Evolutionary conservation across 1,140 invertebrate species (phyloP).

Genomic region (Polyergus mexicanus): DNA sequence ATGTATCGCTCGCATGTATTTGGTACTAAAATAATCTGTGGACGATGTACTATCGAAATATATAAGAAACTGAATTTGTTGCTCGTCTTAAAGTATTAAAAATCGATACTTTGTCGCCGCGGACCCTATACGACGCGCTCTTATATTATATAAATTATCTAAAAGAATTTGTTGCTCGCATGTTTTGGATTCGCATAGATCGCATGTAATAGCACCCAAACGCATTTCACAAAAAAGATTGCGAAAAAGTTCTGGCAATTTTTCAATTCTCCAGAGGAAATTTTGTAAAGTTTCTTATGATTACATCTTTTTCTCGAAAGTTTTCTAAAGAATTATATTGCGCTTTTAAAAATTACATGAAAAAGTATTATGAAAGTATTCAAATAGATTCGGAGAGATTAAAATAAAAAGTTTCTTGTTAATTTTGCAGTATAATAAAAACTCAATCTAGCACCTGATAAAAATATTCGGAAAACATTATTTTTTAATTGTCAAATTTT

Average conservation of each 20-base stretch:
- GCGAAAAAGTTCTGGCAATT: not conserved
- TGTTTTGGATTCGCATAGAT: too few species aligned
- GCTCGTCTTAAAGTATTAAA: too few species aligned
- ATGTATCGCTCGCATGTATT: too few species aligned
- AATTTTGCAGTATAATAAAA: not conserved
- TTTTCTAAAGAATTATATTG: not conserved
- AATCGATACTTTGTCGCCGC: too few species aligned
- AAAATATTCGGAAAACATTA: not conserved
- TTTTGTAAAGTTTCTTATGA: constrained; percentile 7
- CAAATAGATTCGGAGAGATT: not conserved
- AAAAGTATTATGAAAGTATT: constrained; percentile 12
- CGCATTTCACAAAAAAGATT: not conserved
- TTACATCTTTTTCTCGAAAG: not conserved
- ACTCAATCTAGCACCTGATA: not conserved
- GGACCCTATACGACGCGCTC: too few species aligned
- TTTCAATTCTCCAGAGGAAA: not conserved
- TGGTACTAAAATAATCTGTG: too few species aligned
- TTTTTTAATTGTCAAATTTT: not conserved
- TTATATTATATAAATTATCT: too few species aligned
- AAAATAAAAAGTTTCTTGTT: not conserved
- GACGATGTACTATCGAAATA: too few species aligned
- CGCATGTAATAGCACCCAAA: not conserved
- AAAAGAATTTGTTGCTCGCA: too few species aligned
- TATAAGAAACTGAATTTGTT: too few species aligned
- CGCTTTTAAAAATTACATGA: not conserved